These are phyloP conservation scores for Xenopus tropicalis DNA, from an alignment of 2,113 vertebrate genomes.

Conservation along the genomic window DNA sequence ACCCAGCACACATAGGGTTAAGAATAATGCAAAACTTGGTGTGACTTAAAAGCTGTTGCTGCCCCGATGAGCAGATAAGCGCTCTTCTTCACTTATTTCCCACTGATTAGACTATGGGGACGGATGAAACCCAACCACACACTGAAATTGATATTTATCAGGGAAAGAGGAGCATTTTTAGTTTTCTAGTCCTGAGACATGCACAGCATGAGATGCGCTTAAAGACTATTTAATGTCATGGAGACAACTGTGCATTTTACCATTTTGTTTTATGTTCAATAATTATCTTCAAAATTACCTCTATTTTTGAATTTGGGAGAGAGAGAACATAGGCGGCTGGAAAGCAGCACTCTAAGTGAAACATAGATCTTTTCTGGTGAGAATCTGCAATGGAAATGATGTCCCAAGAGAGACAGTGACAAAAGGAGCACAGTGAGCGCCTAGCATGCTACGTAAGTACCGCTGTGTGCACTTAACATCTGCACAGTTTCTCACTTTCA, in stretches of 20 bases:
- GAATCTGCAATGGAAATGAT: background rate
- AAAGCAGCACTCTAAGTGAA: background rate
- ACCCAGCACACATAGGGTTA: background rate
- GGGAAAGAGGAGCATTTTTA: background rate
- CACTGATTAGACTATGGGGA: background rate
- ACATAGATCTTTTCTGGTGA: background rate
- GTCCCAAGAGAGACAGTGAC: background rate
- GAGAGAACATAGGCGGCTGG: background rate
- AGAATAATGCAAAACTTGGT: background rate
- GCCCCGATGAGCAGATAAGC: background rate
- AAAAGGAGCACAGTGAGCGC: background rate
- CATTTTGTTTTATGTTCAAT: background rate
- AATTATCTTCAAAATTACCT: background rate
- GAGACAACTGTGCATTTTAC: background rate
- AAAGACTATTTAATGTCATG: background rate
- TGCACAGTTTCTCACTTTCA: too few relatives aligned
- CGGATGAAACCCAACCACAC: background rate
- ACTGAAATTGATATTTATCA: background rate
- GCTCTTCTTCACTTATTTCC: background rate
- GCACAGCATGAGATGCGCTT: background rate
- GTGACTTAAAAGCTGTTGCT: background rate
- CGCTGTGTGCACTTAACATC: background rate
- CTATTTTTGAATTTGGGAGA: background rate
- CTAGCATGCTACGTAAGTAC: background rate
- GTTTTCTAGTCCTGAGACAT: background rate